Percentiles rank a stretch among this genome's conserved stretches.
phyloP scores from a whole-genome alignment of 1,140 invertebrate genomes.

The Trichomalopsis sarcophagae region DNA sequence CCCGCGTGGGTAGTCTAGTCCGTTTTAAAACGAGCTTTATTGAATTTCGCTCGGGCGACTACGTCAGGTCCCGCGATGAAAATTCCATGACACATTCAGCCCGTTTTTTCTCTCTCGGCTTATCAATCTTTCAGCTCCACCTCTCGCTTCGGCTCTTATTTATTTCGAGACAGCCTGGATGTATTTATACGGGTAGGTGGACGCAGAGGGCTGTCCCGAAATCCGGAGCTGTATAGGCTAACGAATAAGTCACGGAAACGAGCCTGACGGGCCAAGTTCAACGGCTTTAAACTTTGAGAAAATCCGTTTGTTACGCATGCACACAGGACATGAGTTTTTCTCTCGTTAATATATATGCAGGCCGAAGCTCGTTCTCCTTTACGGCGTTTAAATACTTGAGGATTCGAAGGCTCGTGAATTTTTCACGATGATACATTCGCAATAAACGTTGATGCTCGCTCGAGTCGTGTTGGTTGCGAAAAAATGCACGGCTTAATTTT shows the following conservation, averaged over 20 bases:
- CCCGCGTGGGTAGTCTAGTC: background rate
- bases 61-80: background rate
- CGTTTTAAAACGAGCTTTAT: slow-evolving; percentile 16
- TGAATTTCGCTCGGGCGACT: background rate
- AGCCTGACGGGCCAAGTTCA: slow-evolving; percentile 6
- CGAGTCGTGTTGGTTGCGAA: too few species aligned
- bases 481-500: background rate
- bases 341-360: background rate
- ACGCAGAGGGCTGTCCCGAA: background rate
- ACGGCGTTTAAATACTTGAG: background rate
- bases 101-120: background rate
- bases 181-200: too few species aligned
- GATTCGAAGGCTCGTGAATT: background rate
- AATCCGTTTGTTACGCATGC: background rate
- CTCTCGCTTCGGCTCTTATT: background rate
- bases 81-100: background rate
- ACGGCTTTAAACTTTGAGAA: background rate
- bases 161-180: background rate
- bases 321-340: background rate
- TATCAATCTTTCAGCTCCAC: background rate
- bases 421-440: background rate
- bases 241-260: slow-evolving; percentile 36
- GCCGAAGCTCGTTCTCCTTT: background rate
- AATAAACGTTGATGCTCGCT: too few species aligned
- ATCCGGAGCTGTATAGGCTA: background rate